Percentiles rank a stretch among this genome's conserved stretches.
These are phyloP conservation scores for Cynocephalus volans DNA, from an alignment of 2,113 vertebrate species.

Conservation along the genomic window DNA sequence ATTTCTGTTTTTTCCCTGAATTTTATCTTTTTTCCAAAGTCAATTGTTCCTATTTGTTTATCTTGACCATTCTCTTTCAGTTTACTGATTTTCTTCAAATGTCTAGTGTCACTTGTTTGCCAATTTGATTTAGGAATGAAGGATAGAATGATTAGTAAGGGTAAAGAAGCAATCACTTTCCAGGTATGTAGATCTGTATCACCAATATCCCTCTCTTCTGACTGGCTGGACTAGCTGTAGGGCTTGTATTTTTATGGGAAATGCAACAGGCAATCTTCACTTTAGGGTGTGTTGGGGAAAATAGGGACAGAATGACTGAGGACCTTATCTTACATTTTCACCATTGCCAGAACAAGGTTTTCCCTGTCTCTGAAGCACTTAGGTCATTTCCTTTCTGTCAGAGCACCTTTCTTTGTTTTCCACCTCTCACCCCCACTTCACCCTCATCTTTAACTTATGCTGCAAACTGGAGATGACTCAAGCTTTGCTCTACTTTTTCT, in stretches of 20 bases:
- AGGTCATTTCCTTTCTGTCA: not conserved
- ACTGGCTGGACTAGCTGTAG: not conserved
- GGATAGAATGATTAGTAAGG: not conserved
- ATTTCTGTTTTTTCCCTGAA: not conserved
- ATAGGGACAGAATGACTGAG: not conserved
- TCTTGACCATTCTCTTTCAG: not conserved
- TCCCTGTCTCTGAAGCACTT: not conserved
- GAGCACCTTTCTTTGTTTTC: not conserved
- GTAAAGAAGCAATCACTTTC: not conserved
- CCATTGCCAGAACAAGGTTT: not conserved
- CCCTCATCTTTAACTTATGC: not conserved
- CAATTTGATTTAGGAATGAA: not conserved
- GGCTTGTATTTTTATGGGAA: not conserved
- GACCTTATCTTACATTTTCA: not conserved
- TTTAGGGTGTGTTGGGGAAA: not conserved
- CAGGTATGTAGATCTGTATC: accelerated
- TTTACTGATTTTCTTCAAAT: not conserved
- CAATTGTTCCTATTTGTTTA: not conserved
- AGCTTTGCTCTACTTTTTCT: not conserved
- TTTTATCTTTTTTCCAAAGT: not conserved
- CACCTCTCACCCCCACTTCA: not conserved
- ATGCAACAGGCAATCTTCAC: not conserved
- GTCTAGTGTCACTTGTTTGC: not conserved
- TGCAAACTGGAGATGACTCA: not conserved
- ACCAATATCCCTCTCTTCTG: not conserved